These are phyloP conservation scores for Anas capensis DNA, from an alignment of 2,797 vertebrate species.

Conservation along the genomic window DNA sequence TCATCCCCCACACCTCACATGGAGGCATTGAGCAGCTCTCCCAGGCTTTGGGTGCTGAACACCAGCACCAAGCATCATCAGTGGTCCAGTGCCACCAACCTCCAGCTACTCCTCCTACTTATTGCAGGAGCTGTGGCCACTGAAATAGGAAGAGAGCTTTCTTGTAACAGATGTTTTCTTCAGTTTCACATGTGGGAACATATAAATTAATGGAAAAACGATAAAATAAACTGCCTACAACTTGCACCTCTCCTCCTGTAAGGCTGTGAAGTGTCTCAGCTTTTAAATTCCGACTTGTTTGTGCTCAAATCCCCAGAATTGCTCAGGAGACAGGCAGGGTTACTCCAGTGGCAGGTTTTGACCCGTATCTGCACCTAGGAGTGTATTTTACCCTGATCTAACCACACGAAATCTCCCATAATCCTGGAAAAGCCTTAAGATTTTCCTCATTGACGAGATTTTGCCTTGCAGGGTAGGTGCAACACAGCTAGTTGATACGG, in stretches of 20 bases:
- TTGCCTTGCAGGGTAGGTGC: neutral
- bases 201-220: neutral
- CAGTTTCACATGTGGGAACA: neutral
- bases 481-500: accelerated
- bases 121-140: neutral
- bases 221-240: neutral
- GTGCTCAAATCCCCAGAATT: neutral
- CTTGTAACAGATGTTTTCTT: accelerated
- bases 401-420: neutral
- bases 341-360: neutral
- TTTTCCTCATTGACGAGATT: neutral
- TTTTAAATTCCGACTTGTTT: neutral
- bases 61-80: neutral
- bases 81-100: neutral
- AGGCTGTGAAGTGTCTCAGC: neutral
- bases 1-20: too few relatives aligned
- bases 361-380: neutral
- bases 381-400: neutral
- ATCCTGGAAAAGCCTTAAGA: neutral
- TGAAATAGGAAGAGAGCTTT: neutral
- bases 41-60: neutral
- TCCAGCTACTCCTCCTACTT: neutral
- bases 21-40: neutral
- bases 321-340: neutral
- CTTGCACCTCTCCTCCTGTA: neutral